These are phyloP conservation scores for Lathronympha strigana DNA, from an alignment of 2,888 invertebrate species.

Conservation along the genomic window DNA sequence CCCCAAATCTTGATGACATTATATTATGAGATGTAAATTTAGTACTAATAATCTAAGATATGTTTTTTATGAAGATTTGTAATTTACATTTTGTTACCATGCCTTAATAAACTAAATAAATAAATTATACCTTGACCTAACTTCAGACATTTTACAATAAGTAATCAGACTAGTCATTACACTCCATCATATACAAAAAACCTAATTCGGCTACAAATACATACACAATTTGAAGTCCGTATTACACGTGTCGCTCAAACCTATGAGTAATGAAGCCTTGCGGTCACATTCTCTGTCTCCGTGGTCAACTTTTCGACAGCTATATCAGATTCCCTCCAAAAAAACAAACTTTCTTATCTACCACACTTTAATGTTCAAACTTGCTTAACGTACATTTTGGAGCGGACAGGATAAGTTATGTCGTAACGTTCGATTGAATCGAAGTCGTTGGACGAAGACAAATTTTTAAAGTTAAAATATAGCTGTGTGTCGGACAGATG, in stretches of 20 bases:
- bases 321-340: conserved; percentile 39
- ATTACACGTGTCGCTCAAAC: conserved; percentile 38
- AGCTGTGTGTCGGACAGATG: not conserved
- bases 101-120: too few species aligned
- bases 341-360: conserved; percentile 24
- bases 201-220: conserved; percentile 17
- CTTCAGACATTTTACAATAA: conserved; percentile 2
- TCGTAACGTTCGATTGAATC: conserved; percentile 46
- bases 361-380: conserved; percentile 1
- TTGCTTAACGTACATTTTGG: not conserved
- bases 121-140: too few species aligned
- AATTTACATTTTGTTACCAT: too few species aligned
- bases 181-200: conserved; percentile 11
- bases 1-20: too few species aligned
- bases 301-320: conserved; percentile 44
- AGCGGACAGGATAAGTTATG: conserved; percentile 29
- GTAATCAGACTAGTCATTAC: not conserved
- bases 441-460: conserved; percentile 38
- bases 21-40: too few species aligned
- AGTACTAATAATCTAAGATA: too few species aligned
- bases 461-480: conserved; percentile 21
- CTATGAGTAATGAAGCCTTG: conserved; percentile 40
- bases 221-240: conserved; percentile 19
- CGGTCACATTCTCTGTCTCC: conserved; percentile 42
- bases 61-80: too few species aligned